Percentiles rank a stretch among this genome's conserved stretches.
These are phyloP conservation scores for Uropetala carovei DNA, from an alignment of 2,888 invertebrate species.

Conservation along the genomic window DNA sequence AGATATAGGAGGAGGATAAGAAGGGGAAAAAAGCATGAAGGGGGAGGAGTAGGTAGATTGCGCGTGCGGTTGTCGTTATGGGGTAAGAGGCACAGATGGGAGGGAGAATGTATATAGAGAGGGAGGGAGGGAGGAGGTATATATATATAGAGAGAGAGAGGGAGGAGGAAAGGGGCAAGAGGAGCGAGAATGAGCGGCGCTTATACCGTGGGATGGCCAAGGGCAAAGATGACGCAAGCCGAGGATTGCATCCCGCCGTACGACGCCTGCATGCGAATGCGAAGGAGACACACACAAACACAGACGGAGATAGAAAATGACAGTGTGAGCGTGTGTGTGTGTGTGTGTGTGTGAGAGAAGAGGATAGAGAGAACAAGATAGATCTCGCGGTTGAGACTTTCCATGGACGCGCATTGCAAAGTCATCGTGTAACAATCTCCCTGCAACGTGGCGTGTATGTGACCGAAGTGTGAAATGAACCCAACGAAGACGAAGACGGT, in stretches of 20 bases:
- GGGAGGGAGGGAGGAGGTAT: not conserved
- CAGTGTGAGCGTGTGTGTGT: too few relatives aligned
- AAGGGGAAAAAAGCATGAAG: not conserved
- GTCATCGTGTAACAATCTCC: too few relatives aligned
- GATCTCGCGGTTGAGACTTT: too few relatives aligned
- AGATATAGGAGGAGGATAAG: too few relatives aligned
- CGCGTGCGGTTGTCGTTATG: not conserved
- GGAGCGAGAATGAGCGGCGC: slow-evolving; percentile 27
- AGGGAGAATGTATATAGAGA: not conserved
- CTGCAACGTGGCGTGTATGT: too few relatives aligned
- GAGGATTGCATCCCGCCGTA: slow-evolving; percentile 46
- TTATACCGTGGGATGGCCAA: slow-evolving; percentile 30
- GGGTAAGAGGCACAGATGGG: not conserved
- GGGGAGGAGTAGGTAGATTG: not conserved
- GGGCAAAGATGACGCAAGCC: slow-evolving; percentile 61
- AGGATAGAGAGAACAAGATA: not conserved
- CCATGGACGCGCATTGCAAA: too few relatives aligned
- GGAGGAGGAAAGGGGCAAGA: not conserved
- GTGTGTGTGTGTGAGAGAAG: not conserved
- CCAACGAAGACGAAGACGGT: too few relatives aligned
- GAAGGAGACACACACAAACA: not conserved
- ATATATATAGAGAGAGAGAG: too few relatives aligned
- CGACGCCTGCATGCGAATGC: slow-evolving; percentile 48
- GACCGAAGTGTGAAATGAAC: too few relatives aligned
- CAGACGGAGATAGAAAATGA: not conserved